Evolutionary conservation across 2,797 vertebrate genomes (phyloP).

Genomic region (Acipenser oxyrinchus): DNA sequence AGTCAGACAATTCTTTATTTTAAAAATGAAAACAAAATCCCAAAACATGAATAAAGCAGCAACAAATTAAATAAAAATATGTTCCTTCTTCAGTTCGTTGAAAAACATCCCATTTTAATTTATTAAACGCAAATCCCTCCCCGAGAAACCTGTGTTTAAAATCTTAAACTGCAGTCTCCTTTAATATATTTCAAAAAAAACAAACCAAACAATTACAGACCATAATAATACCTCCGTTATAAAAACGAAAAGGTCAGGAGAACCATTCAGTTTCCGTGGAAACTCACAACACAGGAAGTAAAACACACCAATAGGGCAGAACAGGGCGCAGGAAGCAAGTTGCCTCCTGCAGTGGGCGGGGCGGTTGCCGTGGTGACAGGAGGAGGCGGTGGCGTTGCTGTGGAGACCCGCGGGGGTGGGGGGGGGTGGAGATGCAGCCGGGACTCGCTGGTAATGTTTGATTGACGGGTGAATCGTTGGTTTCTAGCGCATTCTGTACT

Average conservation of each 20-base stretch:
- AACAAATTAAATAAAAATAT: no score
- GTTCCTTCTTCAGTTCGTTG: no score
- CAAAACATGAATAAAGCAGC: no score
- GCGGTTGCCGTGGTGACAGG: not conserved
- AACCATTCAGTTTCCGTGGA: constrained; percentile 9
- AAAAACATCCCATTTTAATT: no score
- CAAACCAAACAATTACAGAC: no score
- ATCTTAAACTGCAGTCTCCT: no score
- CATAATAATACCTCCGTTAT: constrained; percentile 9
- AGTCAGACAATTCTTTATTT: no score
- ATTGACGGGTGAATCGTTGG: not conserved
- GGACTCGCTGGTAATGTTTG: not conserved
- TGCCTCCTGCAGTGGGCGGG: not conserved
- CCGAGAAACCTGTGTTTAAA: no score
- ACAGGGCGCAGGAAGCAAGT: constrained; percentile 1
- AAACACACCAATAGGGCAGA: constrained; percentile 2
- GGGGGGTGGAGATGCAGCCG: not conserved
- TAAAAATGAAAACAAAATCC: no score
- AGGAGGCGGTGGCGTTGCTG: not conserved
- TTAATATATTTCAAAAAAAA: no score
- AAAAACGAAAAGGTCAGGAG: constrained; percentile 8
- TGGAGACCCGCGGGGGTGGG: not conserved
- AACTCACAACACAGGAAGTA: constrained; percentile 14
- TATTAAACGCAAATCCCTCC: no score
- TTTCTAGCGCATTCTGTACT: constrained; percentile 87